A percentile compares a stretch with the other conserved stretches of the same genome.
These are phyloP conservation scores for Crocidura indochinensis DNA, from an alignment of 2,797 vertebrate genomes.

Conservation along the genomic window DNA sequence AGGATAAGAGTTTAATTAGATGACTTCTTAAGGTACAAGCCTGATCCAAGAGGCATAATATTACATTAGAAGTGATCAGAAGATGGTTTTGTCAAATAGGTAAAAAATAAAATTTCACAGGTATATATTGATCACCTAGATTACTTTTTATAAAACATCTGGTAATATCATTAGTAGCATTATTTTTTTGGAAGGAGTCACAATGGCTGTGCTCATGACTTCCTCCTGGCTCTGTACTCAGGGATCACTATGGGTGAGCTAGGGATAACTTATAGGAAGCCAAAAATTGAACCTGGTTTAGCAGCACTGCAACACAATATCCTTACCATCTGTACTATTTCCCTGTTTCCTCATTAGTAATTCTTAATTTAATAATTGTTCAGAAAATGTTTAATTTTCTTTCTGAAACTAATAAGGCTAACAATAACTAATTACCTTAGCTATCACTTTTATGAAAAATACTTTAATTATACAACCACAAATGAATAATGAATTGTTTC, in stretches of 20 bases:
- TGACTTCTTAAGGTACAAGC: not conserved
- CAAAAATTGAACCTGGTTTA: no score
- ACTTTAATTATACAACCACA: not conserved
- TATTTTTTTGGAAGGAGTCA: no score
- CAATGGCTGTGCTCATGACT: no score
- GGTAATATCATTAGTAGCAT: not conserved
- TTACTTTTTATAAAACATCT: not conserved
- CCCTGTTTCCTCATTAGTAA: no score
- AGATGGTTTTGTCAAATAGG: constrained; percentile 32
- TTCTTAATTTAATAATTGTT: not conserved
- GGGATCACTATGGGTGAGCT: no score
- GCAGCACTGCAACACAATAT: no score
- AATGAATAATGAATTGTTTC: not conserved
- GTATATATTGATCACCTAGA: not conserved
- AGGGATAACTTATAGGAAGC: no score
- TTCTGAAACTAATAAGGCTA: not conserved
- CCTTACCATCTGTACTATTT: no score
- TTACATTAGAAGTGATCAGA: constrained; percentile 62
- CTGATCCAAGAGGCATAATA: not conserved
- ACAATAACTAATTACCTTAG: not conserved
- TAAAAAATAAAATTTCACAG: not conserved
- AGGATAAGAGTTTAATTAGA: constrained; percentile 44
- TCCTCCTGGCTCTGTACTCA: no score
- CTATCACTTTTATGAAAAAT: not conserved
- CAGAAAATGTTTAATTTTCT: constrained; percentile 14